Base-by-base conservation (phyloP, 35 echinoderm and acorn worm species). In the Stichopus chloronotus region DNA sequence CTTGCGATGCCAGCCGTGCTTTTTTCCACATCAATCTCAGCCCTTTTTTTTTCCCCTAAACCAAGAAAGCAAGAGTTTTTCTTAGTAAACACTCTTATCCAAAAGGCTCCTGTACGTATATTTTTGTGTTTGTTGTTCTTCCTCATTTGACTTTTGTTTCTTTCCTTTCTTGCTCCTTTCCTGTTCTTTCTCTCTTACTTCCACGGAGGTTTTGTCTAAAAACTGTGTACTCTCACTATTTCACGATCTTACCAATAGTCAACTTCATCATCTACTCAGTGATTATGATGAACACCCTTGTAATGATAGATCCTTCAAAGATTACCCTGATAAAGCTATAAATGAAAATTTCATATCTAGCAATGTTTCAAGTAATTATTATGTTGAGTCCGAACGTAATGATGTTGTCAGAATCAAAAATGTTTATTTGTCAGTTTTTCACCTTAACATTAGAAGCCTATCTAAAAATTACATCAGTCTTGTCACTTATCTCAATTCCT, bases 371-470 rank as follows among this genome's bases (percentile, higher is more conserved):
- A 78, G 76, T 11, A 78, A 78, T 23, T 78, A 78, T 21, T 78
- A 78, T 1, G 17, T 78, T 22, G 76, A 78, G 17, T 14, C 9
- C 52, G 76, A 78, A 78, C 21, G n/a, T 78, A 78, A 78, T 22
- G 76, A 78, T 78, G 76, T 2, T 5, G 19, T 78, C 23, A 78
- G 19, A 78, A 19, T 7, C 7, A 56, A n/a, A 86, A 43, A 43
- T 43, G 30, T 43, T 43, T 43, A 1, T 43, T 43, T 43, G 30
- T 43, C 30, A 43, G 30, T 43, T 43, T 43, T 43, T 43, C 14
- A 85, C 82, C 82, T 85, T 85, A 85, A 85, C 58, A 85, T 85
- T 23, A 85, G 82, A 60, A 85, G 82, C 16, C 82, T 53, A 17
- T 12, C 82, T 58, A 85, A 85, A 13, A 85, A 85, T 85, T 20